Base-by-base conservation (phyloP, 2,888 invertebrate species). In the Mongoloraphidia duomilia region DNA sequence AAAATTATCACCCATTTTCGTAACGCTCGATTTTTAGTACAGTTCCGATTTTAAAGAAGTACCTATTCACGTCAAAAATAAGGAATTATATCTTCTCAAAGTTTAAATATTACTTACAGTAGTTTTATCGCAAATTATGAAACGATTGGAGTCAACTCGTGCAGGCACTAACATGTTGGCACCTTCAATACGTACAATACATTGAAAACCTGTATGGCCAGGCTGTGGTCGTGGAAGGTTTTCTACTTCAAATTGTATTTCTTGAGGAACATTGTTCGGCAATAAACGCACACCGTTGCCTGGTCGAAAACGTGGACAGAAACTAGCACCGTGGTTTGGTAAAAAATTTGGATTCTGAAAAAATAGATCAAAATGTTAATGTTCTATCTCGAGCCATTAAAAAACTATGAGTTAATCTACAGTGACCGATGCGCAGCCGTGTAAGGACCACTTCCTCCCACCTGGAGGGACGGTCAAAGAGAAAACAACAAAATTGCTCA, bases 111-210 rank as follows among this genome's bases (percentile, higher is more conserved):
- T 34, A 66, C 70, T 72, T 69, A 79, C 79, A 54, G 85, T 86
- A n/a, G 90, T 90, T 71, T 85, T 88, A 62, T 92, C 91, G 69
- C 92, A 92, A 46, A 91, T 86, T 56, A 92, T 88, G 50, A 74
- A 75, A 55, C 72, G 72, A 60, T 84, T 86, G 33, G 76, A 72
- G 62, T 91, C 89, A 34, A 90, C 87, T 59, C 88, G 76, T 2
- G 92, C 92, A 49, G 89, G 88, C 17, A 93, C 78, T 57, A 87
- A 77, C 80, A 92, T 84, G 61, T 89, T 89, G 35, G 91, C 89
- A 47, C 83, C 83, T 67, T 93, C 92, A 60, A 93, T 90, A 60
- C 84, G 85, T 13, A 93, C 85, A 56, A 90, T 86, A 64, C 94
- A 94, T 58, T 91, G 84, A 63, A 92, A 93, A 46, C 92, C 92